Conservation (phyloP, 1,140 invertebrate genomes). For the Drosophila orena region DNA sequence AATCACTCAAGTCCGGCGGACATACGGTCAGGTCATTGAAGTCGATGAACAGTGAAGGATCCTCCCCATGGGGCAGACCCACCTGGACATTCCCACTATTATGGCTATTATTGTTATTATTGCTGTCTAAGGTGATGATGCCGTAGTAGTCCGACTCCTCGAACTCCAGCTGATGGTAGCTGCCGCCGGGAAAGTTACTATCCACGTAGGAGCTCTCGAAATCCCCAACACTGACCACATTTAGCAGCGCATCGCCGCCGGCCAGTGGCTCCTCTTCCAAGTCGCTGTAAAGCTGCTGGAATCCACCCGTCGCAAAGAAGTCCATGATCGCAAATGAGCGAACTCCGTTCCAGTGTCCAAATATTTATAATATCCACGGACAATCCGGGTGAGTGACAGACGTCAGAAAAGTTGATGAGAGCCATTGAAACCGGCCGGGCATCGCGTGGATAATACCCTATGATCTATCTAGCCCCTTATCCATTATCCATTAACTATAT, state of each 20-base stretch:
- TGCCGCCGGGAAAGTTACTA: slow-evolving; percentile 6
- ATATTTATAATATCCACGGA: slow-evolving; percentile 61
- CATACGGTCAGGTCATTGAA: slow-evolving; percentile 36
- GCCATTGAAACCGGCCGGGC: not conserved
- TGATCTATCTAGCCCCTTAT: too few relatives aligned
- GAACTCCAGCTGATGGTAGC: slow-evolving; percentile 1
- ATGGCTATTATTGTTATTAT: slow-evolving; percentile 14
- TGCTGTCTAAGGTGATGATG: slow-evolving; percentile 66
- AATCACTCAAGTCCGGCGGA: slow-evolving; percentile 68
- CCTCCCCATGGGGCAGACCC: not conserved
- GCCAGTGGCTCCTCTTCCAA: slow-evolving; percentile 52
- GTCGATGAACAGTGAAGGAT: slow-evolving; percentile 47
- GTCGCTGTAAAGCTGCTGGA: slow-evolving; percentile 78
- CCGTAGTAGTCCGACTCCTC: slow-evolving; percentile 60
- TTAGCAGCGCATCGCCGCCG: slow-evolving; percentile 5
- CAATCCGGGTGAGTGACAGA: not conserved
- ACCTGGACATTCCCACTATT: not conserved
- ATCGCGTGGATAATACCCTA: not conserved
- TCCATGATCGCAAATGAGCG: slow-evolving; percentile 69
- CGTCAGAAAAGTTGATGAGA: not conserved
- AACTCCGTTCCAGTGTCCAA: slow-evolving; percentile 47
- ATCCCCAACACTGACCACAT: not conserved
- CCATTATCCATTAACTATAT: too few relatives aligned
- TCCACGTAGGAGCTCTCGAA: slow-evolving; percentile 49
- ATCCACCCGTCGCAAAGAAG: slow-evolving; percentile 80